Base-by-base conservation (phyloP, 2,113 vertebrate species). In the Colistium nudipinnis region DNA sequence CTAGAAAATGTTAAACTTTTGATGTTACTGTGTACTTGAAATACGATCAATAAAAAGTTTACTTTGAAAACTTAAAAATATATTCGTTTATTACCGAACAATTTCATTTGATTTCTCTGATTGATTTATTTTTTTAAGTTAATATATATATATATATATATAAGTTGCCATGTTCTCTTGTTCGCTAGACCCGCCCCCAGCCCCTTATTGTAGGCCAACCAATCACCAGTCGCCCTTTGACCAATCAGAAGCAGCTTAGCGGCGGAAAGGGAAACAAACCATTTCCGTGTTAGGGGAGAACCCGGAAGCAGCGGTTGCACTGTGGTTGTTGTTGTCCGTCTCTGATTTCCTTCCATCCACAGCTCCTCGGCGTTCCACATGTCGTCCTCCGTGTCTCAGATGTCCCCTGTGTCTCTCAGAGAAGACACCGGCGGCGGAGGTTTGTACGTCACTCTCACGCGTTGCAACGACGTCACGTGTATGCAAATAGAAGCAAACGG, bases 341-440 rank as follows among this genome's bases (percentile, higher is more conserved):
- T 44, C 1, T 14, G 7, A 1, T 3, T 4, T n/a, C 16, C 7
- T 10, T 14, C 0, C 17, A 44, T 17, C n/a, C 1, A 11, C 1
- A 11, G 0, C 6, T n/a, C 0, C 22, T 24, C 16, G 14, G 44
- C 7, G 2, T 0, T 1, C 17, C 56, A 7, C 22, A 81, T 70
- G 68, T 63, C 60, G 19, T 9, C 56, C 0, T 6, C 53, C 3
- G 28, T 7, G 2, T 3, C 0, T 2, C 74, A 62, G 20, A 20
- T n/a, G 19, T 9, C 56, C 0, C 5, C 53, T 3, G 28, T 7
- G 2, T 3, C 0, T 2, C 74, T 57, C n/a, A 20, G 31, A 0
- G 2, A 49, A 11, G 75, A 60, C 14, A 35, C 39, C 35, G 62
- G 5, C 19, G 62, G 25, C 2, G 68, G n/a, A 77, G 85, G 85